Percentiles rank a stretch among this genome's conserved stretches.
phyloP scores from a whole-genome alignment of 2,797 vertebrate genomes.

The Cyprinella venusta region DNA sequence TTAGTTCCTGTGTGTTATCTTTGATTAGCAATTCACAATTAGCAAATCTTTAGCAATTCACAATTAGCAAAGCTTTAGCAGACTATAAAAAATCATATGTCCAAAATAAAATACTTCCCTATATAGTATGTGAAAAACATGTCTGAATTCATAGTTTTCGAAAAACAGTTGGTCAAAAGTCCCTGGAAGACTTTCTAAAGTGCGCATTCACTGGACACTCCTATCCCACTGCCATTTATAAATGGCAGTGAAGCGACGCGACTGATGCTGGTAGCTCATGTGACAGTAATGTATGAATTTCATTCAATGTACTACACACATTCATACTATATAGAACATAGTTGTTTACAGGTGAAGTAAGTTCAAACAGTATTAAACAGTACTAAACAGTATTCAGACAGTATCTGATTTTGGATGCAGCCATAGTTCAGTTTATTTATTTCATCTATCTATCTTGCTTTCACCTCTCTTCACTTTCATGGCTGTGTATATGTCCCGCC shows the following conservation, averaged over 20 bases:
- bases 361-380: neutral
- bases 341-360: neutral
- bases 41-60: neutral
- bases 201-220: neutral
- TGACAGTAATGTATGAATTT: neutral
- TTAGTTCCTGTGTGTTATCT: neutral
- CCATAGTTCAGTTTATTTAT: neutral
- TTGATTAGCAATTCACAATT: neutral
- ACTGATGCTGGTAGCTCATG: neutral
- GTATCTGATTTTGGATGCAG: neutral
- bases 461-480: constrained; percentile 8
- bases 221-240: neutral
- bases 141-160: neutral
- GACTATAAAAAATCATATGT: neutral
- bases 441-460: neutral
- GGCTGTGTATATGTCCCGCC: neutral
- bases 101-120: neutral
- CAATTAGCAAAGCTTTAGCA: neutral
- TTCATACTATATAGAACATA: neutral
- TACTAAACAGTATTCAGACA: neutral
- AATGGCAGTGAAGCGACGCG: neutral
- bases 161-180: neutral
- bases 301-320: neutral
- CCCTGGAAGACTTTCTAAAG: neutral
- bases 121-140: neutral